Conservation (phyloP, 2,113 vertebrate genomes). For the Leptodactylus fuscus region DNA sequence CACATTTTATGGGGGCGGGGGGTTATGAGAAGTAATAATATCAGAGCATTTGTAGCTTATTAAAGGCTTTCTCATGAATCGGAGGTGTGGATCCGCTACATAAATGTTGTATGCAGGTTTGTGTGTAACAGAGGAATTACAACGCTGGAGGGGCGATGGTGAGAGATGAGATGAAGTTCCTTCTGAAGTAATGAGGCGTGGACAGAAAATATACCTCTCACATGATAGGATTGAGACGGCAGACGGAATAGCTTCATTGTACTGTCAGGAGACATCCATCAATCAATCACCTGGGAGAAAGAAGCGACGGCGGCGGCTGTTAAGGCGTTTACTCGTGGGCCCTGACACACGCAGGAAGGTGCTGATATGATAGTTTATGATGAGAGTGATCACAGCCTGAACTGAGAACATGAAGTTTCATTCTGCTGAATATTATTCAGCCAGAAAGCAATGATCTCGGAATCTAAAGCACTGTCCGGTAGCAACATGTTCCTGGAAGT, state of each 20-base stretch:
- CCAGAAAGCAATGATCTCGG: neutral
- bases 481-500: neutral
- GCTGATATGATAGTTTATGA: conserved; percentile 89
- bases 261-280: conserved; percentile 99
- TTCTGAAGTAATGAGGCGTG: conserved; percentile 99
- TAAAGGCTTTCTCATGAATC: neutral
- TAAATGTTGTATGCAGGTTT: neutral
- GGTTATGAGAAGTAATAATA: too few relatives aligned
- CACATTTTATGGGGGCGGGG: too few relatives aligned
- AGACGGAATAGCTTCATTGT: conserved; percentile 99
- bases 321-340: conserved; percentile 98
- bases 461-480: neutral
- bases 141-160: conserved; percentile 97
- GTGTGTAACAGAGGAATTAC: conserved; percentile 73
- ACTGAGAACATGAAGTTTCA: conserved; percentile 83
- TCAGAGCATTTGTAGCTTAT: neutral
- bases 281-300: conserved; percentile 99
- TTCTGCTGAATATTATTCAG: conserved; percentile 9
- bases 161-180: conserved; percentile 98
- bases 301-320: conserved; percentile 88
- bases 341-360: conserved; percentile 91
- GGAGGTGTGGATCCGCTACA: neutral
- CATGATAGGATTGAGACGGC: conserved; percentile 99
- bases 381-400: conserved; percentile 84
- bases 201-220: conserved; percentile 99